Evolutionary conservation across 2,113 vertebrate genomes (phyloP).

Genomic region (Neolamprologus variostigma): DNA sequence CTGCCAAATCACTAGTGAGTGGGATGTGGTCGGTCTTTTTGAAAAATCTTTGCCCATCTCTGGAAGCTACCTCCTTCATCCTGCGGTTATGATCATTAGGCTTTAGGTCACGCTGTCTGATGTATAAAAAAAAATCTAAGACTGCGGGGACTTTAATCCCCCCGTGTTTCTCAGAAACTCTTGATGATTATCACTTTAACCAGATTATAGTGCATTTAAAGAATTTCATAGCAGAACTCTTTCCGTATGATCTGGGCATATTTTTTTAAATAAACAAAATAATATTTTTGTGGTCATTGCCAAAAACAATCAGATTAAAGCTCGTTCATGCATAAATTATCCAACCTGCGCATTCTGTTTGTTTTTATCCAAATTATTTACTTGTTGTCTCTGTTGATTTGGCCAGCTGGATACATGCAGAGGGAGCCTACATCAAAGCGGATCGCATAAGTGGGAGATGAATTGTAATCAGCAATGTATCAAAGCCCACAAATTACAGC

Average conservation of each 20-base stretch:
- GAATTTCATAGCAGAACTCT: neutral
- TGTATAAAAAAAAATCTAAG: neutral
- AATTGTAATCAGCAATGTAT: neutral
- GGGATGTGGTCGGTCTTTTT: neutral
- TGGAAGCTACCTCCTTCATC: neutral
- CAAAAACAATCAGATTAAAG: neutral
- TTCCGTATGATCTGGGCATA: neutral
- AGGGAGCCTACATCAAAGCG: neutral
- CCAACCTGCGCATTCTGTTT: neutral
- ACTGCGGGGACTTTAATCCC: constrained; percentile 3
- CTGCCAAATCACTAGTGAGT: constrained; percentile 20
- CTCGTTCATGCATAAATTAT: neutral
- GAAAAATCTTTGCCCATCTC: neutral
- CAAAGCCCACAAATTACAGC: neutral
- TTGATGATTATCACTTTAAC: constrained; percentile 35
- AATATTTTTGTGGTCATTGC: neutral
- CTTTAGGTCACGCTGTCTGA: constrained; percentile 15
- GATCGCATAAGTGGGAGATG: neutral
- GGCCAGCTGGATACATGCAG: neutral
- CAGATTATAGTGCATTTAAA: constrained; percentile 44
- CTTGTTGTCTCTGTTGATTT: neutral
- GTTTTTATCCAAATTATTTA: neutral
- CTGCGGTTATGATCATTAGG: neutral
- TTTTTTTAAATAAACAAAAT: neutral
- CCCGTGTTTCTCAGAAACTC: constrained; percentile 21